Conservation (phyloP, 2,113 vertebrate genomes). For the Podocnemis expansa region DNA sequence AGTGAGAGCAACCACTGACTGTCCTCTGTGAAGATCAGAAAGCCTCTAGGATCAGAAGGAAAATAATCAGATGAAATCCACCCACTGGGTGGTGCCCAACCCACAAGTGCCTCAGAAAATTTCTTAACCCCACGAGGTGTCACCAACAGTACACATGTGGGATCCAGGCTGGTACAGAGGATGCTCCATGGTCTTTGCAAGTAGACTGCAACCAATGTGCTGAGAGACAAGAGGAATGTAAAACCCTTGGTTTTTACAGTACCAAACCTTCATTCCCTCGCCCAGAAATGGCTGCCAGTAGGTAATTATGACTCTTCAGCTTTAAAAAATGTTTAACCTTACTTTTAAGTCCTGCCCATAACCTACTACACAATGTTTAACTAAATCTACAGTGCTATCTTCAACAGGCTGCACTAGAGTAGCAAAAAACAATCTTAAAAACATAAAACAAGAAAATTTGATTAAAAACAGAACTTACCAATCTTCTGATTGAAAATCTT, state of each 20-base stretch:
- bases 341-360: background rate
- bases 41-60: background rate
- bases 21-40: background rate
- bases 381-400: background rate
- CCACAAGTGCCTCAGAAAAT: background rate
- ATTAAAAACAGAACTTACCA: constrained; percentile 80
- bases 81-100: background rate
- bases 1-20: background rate
- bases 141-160: background rate
- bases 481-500: constrained; percentile 99
- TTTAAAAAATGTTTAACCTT: background rate
- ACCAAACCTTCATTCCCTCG: background rate
- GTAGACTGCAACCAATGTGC: background rate
- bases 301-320: background rate
- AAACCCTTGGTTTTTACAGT: background rate
- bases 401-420: background rate
- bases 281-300: background rate
- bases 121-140: background rate
- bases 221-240: background rate
- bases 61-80: background rate
- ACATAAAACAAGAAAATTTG: accelerated
- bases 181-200: background rate
- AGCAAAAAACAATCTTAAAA: background rate
- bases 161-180: background rate
- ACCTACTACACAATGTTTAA: background rate